phyloP scores from a whole-genome alignment of 2,888 invertebrate species.

The Stenurella melanura region DNA sequence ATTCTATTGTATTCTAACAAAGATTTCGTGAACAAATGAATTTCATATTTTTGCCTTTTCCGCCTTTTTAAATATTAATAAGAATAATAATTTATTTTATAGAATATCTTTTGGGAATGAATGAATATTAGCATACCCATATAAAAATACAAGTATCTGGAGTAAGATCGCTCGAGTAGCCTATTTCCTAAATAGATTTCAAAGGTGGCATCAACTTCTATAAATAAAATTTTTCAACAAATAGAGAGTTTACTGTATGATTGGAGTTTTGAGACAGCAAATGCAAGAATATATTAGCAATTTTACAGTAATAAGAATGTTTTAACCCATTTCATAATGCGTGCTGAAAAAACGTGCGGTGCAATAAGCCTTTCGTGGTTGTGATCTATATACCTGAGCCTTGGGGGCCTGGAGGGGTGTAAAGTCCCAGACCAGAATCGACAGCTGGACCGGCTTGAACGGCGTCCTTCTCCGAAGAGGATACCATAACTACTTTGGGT shows the following conservation, averaged over 20 bases:
- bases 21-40: too few species aligned
- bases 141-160: neutral
- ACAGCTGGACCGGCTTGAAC: constrained; percentile 64
- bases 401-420: constrained; percentile 73
- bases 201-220: neutral
- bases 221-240: neutral
- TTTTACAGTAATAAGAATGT: constrained; percentile 31
- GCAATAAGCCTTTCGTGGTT: constrained; percentile 46
- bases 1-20: too few species aligned
- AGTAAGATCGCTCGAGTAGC: neutral
- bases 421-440: constrained; percentile 73
- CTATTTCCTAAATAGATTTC: neutral
- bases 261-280: neutral
- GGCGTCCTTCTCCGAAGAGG: constrained; percentile 70
- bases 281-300: constrained; percentile 3
- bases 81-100: too few species aligned
- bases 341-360: constrained; percentile 52
- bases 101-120: too few species aligned
- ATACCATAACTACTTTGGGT: constrained; percentile 71
- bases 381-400: constrained; percentile 68
- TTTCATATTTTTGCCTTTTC: too few species aligned
- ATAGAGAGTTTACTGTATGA: neutral
- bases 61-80: too few species aligned
- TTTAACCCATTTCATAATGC: constrained; percentile 28
- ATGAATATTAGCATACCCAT: neutral